Evolutionary conservation across 2,888 invertebrate species (phyloP).

Genomic region (Aphodius sticticus): DNA sequence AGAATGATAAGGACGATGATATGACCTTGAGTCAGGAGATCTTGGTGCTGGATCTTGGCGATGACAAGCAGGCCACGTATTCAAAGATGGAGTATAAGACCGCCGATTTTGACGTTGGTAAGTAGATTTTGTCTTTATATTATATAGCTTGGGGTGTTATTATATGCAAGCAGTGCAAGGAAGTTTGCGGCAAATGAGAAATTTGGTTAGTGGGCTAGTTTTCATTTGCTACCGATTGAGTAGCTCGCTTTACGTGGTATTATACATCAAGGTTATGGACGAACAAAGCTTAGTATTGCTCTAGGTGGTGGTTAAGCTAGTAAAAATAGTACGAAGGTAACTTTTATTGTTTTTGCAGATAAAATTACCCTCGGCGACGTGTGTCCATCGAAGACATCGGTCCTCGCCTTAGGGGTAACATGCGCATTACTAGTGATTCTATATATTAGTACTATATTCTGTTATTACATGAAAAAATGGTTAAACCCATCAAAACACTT

Average conservation of each 20-base stretch:
- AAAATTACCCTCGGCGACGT: conserved; percentile 91
- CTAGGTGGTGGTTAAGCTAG: too few relatives aligned
- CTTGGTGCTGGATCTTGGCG: conserved; percentile 90
- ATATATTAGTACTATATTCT: conserved; percentile 91
- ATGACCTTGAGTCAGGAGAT: conserved; percentile 96
- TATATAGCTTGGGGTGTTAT: conserved; percentile 9
- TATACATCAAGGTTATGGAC: too few relatives aligned
- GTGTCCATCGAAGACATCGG: conserved; percentile 90
- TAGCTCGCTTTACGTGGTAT: too few relatives aligned
- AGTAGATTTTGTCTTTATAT: conserved; percentile 34
- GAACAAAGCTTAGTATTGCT: too few relatives aligned
- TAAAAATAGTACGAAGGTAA: not conserved
- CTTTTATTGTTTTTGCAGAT: conserved; percentile 65
- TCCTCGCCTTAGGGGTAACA: conserved; percentile 89
- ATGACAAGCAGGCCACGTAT: conserved; percentile 85
- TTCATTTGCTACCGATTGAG: too few relatives aligned
- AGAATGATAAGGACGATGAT: conserved; percentile 76
- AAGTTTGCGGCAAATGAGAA: too few relatives aligned
- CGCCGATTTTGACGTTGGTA: conserved; percentile 78
- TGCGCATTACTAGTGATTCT: conserved; percentile 88
- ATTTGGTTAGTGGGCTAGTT: too few relatives aligned
- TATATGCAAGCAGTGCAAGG: not conserved
- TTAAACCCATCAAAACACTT: conserved; percentile 84
- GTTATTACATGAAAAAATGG: conserved; percentile 94
- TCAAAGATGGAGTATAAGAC: conserved; percentile 79